These are phyloP conservation scores for Microplitis manilae DNA, from an alignment of 2,888 invertebrate genomes.

Conservation along the genomic window DNA sequence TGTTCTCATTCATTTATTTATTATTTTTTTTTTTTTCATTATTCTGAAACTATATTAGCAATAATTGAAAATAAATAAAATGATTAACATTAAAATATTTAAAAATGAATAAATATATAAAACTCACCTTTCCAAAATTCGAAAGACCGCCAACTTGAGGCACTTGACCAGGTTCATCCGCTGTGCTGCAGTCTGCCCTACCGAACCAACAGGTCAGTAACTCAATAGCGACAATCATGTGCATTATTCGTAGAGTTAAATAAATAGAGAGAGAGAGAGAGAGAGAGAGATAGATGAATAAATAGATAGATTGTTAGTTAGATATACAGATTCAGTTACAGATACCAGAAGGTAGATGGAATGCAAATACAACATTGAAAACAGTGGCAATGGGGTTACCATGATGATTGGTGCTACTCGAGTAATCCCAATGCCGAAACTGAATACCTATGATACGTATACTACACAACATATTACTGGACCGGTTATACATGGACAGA, in stretches of 20 bases:
- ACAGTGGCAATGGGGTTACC: neutral
- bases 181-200: slow-evolving; percentile 80
- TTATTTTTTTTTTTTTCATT: neutral
- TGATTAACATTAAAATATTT: neutral
- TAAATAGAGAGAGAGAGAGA: neutral
- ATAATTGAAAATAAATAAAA: too few relatives aligned
- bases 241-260: slow-evolving; percentile 51
- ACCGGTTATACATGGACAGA: slow-evolving; percentile 9
- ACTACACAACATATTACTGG: neutral
- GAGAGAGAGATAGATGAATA: neutral
- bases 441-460: slow-evolving; percentile 28
- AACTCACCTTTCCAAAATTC: slow-evolving; percentile 77
- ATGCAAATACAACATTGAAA: neutral
- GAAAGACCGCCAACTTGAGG: slow-evolving; percentile 77
- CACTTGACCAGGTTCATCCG: slow-evolving; percentile 76
- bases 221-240: slow-evolving; percentile 64
- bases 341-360: neutral
- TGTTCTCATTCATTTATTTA: neutral
- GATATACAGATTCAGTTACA: neutral
- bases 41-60: too few relatives aligned
- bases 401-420: neutral
- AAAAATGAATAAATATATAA: neutral
- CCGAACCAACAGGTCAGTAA: slow-evolving; percentile 71
- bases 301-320: slow-evolving; percentile 10
- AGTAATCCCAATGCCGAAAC: slow-evolving; percentile 17